These are phyloP conservation scores for Siniperca undulata DNA, from an alignment of 2,797 vertebrate species.

Conservation along the genomic window DNA sequence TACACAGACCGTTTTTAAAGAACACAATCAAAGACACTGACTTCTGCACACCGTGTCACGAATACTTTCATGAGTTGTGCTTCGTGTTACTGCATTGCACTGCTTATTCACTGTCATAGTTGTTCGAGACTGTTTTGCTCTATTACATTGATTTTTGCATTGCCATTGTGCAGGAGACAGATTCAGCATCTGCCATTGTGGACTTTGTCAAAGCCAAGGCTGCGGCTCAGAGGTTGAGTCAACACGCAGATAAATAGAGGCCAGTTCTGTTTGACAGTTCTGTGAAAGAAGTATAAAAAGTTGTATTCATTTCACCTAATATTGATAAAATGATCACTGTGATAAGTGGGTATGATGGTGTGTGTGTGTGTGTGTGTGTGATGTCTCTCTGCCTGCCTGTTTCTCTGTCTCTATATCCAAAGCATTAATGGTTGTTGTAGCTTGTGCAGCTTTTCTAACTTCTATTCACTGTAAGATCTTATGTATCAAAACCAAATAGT, in stretches of 20 bases:
- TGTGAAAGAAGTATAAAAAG: constrained; percentile 40
- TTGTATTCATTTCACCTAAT: constrained; percentile 48
- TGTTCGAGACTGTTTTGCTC: constrained; percentile 54
- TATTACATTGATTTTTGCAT: constrained; percentile 60
- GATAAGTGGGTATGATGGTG: constrained; percentile 30
- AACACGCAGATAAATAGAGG: constrained; percentile 56
- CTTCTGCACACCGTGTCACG: constrained; percentile 6
- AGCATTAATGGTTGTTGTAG: background rate
- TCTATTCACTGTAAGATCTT: background rate
- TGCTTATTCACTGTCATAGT: constrained; percentile 41
- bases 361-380: background rate
- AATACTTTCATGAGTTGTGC: constrained; percentile 36
- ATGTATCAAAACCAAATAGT: background rate
- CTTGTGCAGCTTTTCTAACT: background rate
- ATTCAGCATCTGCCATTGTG: constrained; percentile 66
- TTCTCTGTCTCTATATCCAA: background rate
- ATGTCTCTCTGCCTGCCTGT: background rate
- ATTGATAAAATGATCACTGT: constrained; percentile 39
- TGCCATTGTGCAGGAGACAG: constrained; percentile 55
- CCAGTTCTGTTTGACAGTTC: constrained; percentile 39
- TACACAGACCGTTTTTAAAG: constrained; percentile 17
- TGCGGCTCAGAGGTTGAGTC: constrained; percentile 46
- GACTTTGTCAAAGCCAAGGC: constrained; percentile 58
- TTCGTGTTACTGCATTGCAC: constrained; percentile 9
- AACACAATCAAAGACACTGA: constrained; percentile 34